Conservation (phyloP, 1,140 invertebrate genomes). For the Trachelipus rathkii region DNA sequence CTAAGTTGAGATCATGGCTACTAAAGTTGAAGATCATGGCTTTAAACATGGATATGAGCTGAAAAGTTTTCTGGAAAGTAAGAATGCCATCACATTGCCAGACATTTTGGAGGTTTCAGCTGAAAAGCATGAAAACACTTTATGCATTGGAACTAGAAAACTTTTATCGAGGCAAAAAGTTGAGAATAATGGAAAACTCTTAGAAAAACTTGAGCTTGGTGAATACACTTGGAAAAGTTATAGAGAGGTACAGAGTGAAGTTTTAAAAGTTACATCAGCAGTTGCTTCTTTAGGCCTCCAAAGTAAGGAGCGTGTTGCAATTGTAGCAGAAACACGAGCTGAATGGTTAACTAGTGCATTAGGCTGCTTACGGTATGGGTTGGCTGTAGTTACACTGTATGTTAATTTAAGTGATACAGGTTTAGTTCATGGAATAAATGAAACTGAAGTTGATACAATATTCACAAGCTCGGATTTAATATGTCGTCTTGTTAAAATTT, state of each 20-base stretch:
- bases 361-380: constrained; percentile 50
- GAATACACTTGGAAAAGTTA: constrained; percentile 53
- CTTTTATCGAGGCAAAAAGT: background rate
- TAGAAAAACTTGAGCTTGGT: constrained; percentile 42
- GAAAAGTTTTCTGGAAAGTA: background rate
- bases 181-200: constrained; percentile 32
- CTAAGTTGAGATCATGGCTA: too few relatives aligned
- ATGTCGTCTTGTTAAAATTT: constrained; percentile 36
- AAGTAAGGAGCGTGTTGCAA: constrained; percentile 49
- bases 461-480: constrained; percentile 44
- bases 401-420: constrained; percentile 45
- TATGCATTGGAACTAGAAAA: background rate
- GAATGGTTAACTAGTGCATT: constrained; percentile 56
- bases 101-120: background rate
- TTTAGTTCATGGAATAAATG: constrained; percentile 40
- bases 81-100: background rate
- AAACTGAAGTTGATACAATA: constrained; percentile 43
- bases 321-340: constrained; percentile 55
- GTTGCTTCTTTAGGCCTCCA: constrained; percentile 48
- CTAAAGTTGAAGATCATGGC: background rate
- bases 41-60: background rate
- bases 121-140: background rate
- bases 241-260: constrained; percentile 49
- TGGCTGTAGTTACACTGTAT: constrained; percentile 45
- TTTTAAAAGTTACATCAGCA: constrained; percentile 49